Percentiles rank a stretch among this genome's conserved stretches.
Evolutionary conservation across 2,888 invertebrate genomes (phyloP).

Genomic region (Cephus pygmeus): DNA sequence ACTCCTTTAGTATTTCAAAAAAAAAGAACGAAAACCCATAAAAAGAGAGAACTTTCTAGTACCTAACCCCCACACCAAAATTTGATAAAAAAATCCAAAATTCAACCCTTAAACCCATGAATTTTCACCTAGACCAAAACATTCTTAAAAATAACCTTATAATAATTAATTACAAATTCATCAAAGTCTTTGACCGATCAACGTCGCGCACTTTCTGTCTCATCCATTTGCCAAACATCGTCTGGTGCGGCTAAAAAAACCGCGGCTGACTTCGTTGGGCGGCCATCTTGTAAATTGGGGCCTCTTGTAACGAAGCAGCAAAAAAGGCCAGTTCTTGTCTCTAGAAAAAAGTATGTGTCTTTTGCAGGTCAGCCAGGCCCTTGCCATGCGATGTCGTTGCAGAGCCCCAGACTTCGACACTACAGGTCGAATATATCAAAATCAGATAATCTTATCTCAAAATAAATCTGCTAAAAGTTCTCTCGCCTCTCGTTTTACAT

Average conservation of each 20-base stretch:
- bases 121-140: neutral
- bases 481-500: conserved; percentile 25
- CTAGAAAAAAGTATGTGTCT: conserved; percentile 51
- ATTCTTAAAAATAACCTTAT: neutral
- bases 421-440: conserved; percentile 74
- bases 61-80: neutral
- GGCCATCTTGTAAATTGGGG: neutral
- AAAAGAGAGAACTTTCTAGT: neutral
- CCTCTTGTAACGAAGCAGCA: neutral
- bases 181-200: neutral
- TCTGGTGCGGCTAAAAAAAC: neutral
- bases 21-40: neutral
- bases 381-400: conserved; percentile 66
- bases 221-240: neutral
- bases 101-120: neutral
- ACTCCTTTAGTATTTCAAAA: neutral
- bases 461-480: conserved; percentile 26
- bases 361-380: conserved; percentile 63
- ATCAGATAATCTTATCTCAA: conserved; percentile 33
- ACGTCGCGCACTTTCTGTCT: neutral
- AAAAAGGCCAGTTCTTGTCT: conserved; percentile 17
- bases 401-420: conserved; percentile 78
- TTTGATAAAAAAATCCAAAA: neutral
- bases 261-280: neutral
- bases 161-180: neutral